Percentiles rank a stretch among this genome's conserved stretches.
phyloP scores from a whole-genome alignment of 2,888 invertebrate species.

The Drosophila histrio region DNA sequence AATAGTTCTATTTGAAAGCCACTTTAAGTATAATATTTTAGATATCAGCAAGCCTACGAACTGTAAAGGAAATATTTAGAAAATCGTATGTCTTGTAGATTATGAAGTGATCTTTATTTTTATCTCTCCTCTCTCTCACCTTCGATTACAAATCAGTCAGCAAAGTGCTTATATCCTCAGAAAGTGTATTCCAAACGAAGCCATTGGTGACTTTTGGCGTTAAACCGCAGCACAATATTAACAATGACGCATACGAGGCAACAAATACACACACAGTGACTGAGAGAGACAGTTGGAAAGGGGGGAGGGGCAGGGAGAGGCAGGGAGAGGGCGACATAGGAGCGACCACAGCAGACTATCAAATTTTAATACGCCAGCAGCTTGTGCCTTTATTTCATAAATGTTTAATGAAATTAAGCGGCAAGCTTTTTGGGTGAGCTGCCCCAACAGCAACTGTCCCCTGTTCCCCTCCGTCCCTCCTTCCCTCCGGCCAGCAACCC shows the following conservation, averaged over 20 bases:
- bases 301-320: not conserved
- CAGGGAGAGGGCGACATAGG: not conserved
- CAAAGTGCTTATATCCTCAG: not conserved
- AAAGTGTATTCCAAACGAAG: constrained; percentile 13
- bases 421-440: constrained; percentile 74
- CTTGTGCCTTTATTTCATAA: constrained; percentile 78
- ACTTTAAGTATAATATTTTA: too few species aligned
- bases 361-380: constrained; percentile 77
- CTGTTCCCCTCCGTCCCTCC: not conserved
- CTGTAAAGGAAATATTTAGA: too few species aligned
- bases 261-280: constrained; percentile 9
- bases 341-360: constrained; percentile 69
- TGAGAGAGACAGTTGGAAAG: not conserved
- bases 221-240: constrained; percentile 71
- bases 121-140: not conserved
- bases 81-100: too few species aligned
- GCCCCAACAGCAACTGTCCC: constrained; percentile 24
- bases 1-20: too few species aligned
- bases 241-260: constrained; percentile 68
- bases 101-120: too few species aligned
- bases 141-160: not conserved
- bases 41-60: too few species aligned
- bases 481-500: not conserved
- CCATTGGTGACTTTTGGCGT: constrained; percentile 68
- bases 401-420: constrained; percentile 80